Percentiles rank a stretch among this genome's conserved stretches.
These are phyloP conservation scores for Prunella fulvescens DNA, from an alignment of 2,113 vertebrate genomes.

Conservation along the genomic window DNA sequence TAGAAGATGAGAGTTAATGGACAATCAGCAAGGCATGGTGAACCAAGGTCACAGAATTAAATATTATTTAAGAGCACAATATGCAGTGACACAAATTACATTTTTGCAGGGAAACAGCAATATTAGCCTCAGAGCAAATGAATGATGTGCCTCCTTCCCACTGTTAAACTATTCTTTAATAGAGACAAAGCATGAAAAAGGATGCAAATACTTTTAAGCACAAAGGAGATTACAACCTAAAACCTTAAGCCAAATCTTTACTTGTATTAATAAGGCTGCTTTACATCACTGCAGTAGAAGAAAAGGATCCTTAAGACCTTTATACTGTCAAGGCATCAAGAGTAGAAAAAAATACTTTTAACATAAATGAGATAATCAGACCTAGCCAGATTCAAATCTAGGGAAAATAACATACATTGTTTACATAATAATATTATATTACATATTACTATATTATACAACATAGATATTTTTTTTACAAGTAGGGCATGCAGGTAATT, in stretches of 20 bases:
- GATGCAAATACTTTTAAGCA: background rate
- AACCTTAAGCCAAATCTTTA: background rate
- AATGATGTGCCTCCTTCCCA: background rate
- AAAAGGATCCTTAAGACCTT: background rate
- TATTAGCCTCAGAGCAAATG: background rate
- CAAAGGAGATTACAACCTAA: background rate
- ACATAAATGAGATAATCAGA: background rate
- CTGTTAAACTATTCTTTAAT: background rate
- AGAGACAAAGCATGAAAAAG: background rate
- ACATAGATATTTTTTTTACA: background rate
- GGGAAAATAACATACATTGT: background rate
- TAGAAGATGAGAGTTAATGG: background rate
- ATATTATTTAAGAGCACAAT: background rate
- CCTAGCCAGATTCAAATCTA: background rate
- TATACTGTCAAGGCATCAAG: background rate
- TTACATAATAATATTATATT: background rate
- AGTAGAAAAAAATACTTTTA: background rate
- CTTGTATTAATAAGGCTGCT: background rate
- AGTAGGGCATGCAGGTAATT: background rate
- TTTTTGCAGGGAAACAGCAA: background rate
- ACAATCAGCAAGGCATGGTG: background rate
- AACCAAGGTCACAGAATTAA: slow-evolving; percentile 15
- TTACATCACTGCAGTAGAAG: background rate
- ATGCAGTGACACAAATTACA: background rate
- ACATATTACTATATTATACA: background rate